These are phyloP conservation scores for Diadema setosum DNA, from an alignment of 35 echinoderm and acorn worm species.

Conservation along the genomic window DNA sequence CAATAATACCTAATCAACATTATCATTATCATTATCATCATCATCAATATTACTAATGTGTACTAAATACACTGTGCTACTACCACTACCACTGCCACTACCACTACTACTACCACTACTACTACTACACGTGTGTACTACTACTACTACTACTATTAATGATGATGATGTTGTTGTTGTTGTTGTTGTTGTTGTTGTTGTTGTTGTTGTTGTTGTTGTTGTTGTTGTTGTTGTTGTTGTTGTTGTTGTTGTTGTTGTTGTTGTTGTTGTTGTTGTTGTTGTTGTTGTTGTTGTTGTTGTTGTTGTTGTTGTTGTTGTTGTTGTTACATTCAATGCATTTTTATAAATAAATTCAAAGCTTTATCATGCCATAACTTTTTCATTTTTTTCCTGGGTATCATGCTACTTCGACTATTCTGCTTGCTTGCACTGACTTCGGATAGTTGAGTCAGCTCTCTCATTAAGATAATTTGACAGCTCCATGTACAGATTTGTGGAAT, in stretches of 20 bases:
- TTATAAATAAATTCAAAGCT: not conserved
- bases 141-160: not conserved
- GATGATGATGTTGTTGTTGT: not conserved
- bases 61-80: too few species aligned
- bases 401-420: too few species aligned
- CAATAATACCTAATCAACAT: too few species aligned
- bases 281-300: not conserved
- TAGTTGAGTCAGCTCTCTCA: too few species aligned
- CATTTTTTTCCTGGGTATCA: not conserved
- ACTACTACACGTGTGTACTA: too few species aligned
- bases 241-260: not conserved
- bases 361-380: not conserved
- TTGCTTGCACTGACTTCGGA: too few species aligned
- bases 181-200: not conserved
- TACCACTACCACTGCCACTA: too few species aligned
- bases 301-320: not conserved
- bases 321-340: not conserved
- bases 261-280: not conserved
- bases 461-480: too few species aligned
- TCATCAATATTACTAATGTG: too few species aligned
- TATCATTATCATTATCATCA: too few species aligned
- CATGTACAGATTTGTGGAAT: too few species aligned
- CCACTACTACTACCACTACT: too few species aligned
- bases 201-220: not conserved
- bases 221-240: not conserved